These are phyloP conservation scores for Rhombomys opimus DNA, from an alignment of 2,113 vertebrate species.

Conservation along the genomic window DNA sequence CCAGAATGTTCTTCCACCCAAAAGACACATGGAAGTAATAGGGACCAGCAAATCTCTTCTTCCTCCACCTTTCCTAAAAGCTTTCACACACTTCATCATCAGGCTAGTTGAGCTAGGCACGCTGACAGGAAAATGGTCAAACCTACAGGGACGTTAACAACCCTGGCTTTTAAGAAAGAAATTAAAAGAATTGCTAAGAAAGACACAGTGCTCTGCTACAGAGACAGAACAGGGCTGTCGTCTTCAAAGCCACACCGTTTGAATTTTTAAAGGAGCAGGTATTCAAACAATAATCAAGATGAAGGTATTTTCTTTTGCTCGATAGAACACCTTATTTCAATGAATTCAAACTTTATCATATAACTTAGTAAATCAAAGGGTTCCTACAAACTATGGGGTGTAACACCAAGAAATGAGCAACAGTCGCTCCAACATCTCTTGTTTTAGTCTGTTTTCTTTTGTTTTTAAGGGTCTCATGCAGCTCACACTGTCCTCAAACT, in stretches of 20 bases:
- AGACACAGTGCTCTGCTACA: neutral
- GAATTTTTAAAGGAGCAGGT: neutral
- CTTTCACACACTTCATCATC: slow-evolving; percentile 22
- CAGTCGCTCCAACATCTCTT: no score
- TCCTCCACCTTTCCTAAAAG: neutral
- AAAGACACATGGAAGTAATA: slow-evolving; percentile 38
- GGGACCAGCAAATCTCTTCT: neutral
- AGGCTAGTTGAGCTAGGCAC: neutral
- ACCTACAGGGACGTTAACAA: slow-evolving; percentile 43
- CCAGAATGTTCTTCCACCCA: neutral
- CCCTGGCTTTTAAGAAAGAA: slow-evolving; percentile 52
- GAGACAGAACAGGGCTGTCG: neutral
- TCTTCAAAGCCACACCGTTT: neutral
- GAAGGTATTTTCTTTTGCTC: neutral
- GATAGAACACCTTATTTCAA: neutral
- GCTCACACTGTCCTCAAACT: neutral
- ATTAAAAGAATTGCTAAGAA: slow-evolving; percentile 41
- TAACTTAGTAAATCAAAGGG: neutral
- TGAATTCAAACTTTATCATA: neutral
- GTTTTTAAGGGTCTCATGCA: neutral
- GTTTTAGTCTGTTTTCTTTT: neutral
- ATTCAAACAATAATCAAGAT: neutral
- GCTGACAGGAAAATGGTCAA: slow-evolving; percentile 60
- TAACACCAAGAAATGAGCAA: neutral
- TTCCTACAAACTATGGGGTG: neutral